Percentiles rank a stretch among this genome's conserved stretches.
Conservation (phyloP, 2,888 invertebrate genomes). For the Plemyria rubiginata region DNA sequence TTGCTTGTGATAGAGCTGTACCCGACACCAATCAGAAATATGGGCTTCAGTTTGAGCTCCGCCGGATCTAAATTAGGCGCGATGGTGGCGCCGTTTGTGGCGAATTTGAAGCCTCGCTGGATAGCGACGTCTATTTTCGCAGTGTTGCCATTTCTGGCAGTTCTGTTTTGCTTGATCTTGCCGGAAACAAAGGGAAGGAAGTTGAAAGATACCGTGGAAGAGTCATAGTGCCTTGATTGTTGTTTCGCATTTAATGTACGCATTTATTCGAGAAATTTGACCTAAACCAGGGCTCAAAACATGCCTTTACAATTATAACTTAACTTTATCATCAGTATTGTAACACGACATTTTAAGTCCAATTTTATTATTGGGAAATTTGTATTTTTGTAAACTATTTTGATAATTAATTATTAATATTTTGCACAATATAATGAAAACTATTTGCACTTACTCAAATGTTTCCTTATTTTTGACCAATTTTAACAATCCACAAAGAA, state of each 20-base stretch:
- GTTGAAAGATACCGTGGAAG: slow-evolving; percentile 58
- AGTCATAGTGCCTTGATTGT: slow-evolving; percentile 20
- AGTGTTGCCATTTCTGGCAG: slow-evolving; percentile 54
- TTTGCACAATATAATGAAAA: neutral
- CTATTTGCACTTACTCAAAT: too few relatives aligned
- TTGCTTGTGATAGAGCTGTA: slow-evolving; percentile 61
- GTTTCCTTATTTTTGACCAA: too few relatives aligned
- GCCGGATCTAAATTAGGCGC: slow-evolving; percentile 60
- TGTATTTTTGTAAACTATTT: too few relatives aligned
- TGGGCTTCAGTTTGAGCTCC: slow-evolving; percentile 58
- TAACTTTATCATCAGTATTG: neutral
- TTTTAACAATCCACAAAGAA: too few relatives aligned
- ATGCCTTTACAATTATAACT: neutral
- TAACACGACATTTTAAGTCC: too few relatives aligned
- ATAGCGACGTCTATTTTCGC: slow-evolving; percentile 59
- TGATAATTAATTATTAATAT: too few relatives aligned
- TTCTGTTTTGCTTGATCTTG: slow-evolving; percentile 52
- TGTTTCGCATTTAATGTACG: neutral
- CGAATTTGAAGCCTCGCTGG: slow-evolving; percentile 56
- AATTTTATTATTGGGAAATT: too few relatives aligned
- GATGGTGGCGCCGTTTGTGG: slow-evolving; percentile 63
- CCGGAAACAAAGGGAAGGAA: slow-evolving; percentile 65
- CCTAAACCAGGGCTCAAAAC: neutral
- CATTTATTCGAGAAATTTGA: neutral
- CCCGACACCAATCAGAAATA: slow-evolving; percentile 64